Evolutionary conservation across 1,140 invertebrate genomes (phyloP).

Genomic region (Prorops nasuta): DNA sequence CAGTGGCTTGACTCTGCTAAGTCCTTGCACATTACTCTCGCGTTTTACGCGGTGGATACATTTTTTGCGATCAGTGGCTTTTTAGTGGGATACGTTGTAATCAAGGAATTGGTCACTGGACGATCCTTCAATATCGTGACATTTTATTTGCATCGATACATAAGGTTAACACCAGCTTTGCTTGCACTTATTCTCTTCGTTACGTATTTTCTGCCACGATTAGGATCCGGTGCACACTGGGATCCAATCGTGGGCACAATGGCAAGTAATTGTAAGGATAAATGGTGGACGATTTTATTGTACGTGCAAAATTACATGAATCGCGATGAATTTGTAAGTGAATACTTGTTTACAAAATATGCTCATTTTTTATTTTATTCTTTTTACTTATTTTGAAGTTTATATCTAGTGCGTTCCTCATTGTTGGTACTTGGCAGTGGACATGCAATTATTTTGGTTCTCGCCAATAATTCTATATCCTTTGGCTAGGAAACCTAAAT

Average conservation of each 20-base stretch:
- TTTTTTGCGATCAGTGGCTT: slow-evolving; percentile 64
- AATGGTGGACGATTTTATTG: slow-evolving; percentile 63
- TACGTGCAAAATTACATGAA: slow-evolving; percentile 63
- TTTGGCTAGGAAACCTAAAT: slow-evolving; percentile 27
- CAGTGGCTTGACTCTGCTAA: slow-evolving; percentile 24
- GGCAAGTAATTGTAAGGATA: slow-evolving; percentile 42
- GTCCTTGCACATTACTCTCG: slow-evolving; percentile 37
- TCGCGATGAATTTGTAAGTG: slow-evolving; percentile 38
- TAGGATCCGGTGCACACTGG: slow-evolving; percentile 52
- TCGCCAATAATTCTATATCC: slow-evolving; percentile 45
- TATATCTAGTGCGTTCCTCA: slow-evolving; percentile 46
- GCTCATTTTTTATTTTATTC: too few relatives aligned
- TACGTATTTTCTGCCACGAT: slow-evolving; percentile 39
- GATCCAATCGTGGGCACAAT: slow-evolving; percentile 22
- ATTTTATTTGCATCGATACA: slow-evolving; percentile 45
- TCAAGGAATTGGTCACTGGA: slow-evolving; percentile 50
- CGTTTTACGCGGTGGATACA: slow-evolving; percentile 56
- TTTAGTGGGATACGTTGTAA: slow-evolving; percentile 59
- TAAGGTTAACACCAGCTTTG: slow-evolving; percentile 53
- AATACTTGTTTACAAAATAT: too few relatives aligned
- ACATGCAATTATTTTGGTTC: slow-evolving; percentile 47
- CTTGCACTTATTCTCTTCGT: slow-evolving; percentile 43
- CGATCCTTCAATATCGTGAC: slow-evolving; percentile 37
- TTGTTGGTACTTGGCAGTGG: slow-evolving; percentile 50
- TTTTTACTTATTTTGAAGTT: not conserved